These are phyloP conservation scores for Oxystoma pomonae DNA, from an alignment of 2,888 invertebrate genomes.

Conservation along the genomic window DNA sequence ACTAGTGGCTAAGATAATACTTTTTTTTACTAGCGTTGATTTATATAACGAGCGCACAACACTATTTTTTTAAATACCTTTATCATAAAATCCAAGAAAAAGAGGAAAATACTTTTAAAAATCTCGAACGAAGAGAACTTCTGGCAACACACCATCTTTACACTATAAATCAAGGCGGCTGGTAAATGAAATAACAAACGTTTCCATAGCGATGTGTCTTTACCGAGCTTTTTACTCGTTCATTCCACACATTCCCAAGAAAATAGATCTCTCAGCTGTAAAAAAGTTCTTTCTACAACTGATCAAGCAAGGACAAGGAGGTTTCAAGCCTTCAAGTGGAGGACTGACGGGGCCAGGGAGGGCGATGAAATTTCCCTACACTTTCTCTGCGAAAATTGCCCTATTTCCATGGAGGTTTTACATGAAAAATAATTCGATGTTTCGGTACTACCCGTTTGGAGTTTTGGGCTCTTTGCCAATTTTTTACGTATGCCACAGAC, in stretches of 20 bases:
- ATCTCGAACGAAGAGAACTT: too few species aligned
- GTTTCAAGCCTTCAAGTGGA: background rate
- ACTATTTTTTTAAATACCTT: too few species aligned
- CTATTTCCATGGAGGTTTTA: constrained; percentile 55
- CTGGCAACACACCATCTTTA: too few species aligned
- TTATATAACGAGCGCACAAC: too few species aligned
- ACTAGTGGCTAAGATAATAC: too few species aligned
- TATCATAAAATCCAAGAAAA: too few species aligned
- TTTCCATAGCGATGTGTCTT: too few species aligned
- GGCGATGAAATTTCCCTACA: constrained; percentile 60
- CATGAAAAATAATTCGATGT: constrained; percentile 49
- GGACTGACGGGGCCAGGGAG: constrained; percentile 23
- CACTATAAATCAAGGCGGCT: too few species aligned
- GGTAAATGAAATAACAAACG: too few species aligned
- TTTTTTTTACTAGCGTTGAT: too few species aligned
- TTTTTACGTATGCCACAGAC: background rate
- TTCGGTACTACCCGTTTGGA: constrained; percentile 45
- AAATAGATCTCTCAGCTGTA: background rate
- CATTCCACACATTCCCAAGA: background rate
- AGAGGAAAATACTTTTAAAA: too few species aligned
- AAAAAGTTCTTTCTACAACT: background rate
- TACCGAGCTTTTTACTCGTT: too few species aligned
- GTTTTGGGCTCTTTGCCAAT: constrained; percentile 21
- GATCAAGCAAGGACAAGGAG: background rate
- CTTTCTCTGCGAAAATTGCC: constrained; percentile 52